Conservation (phyloP, 2,888 invertebrate species). For the Graphium colonna region DNA sequence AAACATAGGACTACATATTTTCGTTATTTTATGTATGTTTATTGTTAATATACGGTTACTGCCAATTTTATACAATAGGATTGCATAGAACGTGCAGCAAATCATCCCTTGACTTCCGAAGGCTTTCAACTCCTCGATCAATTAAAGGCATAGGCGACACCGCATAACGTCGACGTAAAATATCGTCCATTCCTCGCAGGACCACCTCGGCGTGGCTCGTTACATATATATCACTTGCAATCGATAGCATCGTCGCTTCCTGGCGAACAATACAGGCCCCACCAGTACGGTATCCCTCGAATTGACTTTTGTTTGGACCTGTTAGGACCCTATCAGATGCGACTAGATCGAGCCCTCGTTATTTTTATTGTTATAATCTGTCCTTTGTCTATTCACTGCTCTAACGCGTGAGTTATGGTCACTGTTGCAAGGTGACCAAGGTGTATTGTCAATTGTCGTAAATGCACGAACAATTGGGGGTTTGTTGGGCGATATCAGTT, state of each 20-base stretch:
- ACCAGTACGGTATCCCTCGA: conserved; percentile 19
- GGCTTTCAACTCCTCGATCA: too few relatives aligned
- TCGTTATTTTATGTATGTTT: too few relatives aligned
- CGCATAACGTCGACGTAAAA: conserved; percentile 36
- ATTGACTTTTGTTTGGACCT: conserved; percentile 25
- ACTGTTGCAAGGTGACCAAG: background rate
- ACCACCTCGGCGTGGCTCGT: conserved; percentile 31
- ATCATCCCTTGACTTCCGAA: too few relatives aligned
- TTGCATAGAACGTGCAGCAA: too few relatives aligned
- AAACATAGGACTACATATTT: too few relatives aligned
- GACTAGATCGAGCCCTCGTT: conserved; percentile 13
- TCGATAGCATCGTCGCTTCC: conserved; percentile 33
- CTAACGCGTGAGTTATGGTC: conserved; percentile 3
- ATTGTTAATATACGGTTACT: too few relatives aligned
- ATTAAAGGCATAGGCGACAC: conserved; percentile 43
- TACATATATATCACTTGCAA: conserved; percentile 32
- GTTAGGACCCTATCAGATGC: conserved; percentile 19
- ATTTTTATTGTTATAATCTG: conserved; percentile 20
- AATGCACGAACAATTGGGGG: too few relatives aligned
- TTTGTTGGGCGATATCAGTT: too few relatives aligned
- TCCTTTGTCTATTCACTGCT: conserved; percentile 15
- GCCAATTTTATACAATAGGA: too few relatives aligned
- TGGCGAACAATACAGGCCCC: conserved; percentile 31
- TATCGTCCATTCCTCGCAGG: conserved; percentile 26
- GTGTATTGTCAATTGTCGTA: background rate